phyloP scores from a whole-genome alignment of 1,140 invertebrate genomes.

The Cydia amplana region DNA sequence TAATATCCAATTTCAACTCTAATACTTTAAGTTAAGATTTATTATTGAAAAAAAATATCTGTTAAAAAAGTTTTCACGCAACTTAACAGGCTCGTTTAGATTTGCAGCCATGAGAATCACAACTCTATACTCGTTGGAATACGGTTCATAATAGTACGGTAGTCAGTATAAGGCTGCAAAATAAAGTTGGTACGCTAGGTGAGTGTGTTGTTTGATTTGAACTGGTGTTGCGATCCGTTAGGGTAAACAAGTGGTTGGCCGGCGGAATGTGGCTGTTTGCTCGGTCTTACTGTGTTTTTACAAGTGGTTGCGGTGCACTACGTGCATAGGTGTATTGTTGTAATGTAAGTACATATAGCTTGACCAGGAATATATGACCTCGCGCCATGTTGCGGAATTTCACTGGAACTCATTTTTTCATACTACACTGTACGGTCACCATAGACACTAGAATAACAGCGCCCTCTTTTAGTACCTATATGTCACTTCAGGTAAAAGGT shows the following conservation, averaged over 20 bases:
- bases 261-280: conserved; percentile 18
- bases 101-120: not conserved
- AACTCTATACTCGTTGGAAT: not conserved
- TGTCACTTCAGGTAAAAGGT: not conserved
- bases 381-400: too few relatives aligned
- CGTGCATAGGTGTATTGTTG: not conserved
- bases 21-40: not conserved
- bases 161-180: not conserved
- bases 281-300: not conserved
- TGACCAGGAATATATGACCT: too few relatives aligned
- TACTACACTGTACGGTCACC: too few relatives aligned
- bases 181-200: not conserved
- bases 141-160: not conserved
- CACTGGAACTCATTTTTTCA: too few relatives aligned
- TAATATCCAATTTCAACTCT: not conserved
- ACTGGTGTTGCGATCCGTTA: conserved; percentile 20
- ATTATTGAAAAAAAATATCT: not conserved
- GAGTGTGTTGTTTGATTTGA: conserved; percentile 25
- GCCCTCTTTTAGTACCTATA: too few relatives aligned
- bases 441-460: too few relatives aligned
- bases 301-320: not conserved
- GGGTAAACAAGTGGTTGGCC: conserved; percentile 18
- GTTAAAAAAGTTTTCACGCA: not conserved
- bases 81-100: not conserved
- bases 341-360: too few relatives aligned